Percentiles rank a stretch among this genome's conserved stretches.
phyloP scores from a whole-genome alignment of 2,797 vertebrate species.

The Cossypha polioptera region DNA sequence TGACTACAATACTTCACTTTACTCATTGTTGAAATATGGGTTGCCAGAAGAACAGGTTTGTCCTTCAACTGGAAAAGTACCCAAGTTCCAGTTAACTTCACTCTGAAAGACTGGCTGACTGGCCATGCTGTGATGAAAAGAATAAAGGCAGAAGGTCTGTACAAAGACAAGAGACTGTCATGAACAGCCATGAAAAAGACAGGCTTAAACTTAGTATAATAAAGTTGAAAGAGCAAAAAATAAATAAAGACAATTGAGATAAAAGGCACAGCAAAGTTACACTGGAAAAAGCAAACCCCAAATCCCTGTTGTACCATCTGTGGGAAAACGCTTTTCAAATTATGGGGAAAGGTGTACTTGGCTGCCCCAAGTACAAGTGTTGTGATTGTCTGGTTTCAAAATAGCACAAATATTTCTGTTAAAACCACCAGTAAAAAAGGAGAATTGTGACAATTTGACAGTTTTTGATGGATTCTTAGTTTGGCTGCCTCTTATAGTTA shows the following conservation, averaged over 20 bases:
- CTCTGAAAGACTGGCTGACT: neutral
- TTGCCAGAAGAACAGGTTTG: neutral
- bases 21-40: neutral
- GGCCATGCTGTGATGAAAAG: neutral
- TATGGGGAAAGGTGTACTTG: neutral
- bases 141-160: neutral
- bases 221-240: neutral
- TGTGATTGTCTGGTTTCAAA: neutral
- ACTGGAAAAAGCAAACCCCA: neutral
- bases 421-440: neutral
- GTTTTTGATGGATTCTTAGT: neutral
- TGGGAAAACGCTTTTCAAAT: neutral
- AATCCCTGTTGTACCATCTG: neutral
- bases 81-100: neutral
- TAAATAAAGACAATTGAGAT: neutral
- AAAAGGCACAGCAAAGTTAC: neutral
- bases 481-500: neutral
- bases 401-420: neutral
- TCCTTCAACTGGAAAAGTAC: neutral
- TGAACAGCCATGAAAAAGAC: neutral
- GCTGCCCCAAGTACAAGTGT: neutral
- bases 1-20: neutral
- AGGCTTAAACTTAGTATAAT: neutral
- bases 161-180: neutral
- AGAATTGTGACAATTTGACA: neutral